Evolutionary conservation across 2,113 vertebrate genomes (phyloP).

Genomic region (Hepsetus odoe): DNA sequence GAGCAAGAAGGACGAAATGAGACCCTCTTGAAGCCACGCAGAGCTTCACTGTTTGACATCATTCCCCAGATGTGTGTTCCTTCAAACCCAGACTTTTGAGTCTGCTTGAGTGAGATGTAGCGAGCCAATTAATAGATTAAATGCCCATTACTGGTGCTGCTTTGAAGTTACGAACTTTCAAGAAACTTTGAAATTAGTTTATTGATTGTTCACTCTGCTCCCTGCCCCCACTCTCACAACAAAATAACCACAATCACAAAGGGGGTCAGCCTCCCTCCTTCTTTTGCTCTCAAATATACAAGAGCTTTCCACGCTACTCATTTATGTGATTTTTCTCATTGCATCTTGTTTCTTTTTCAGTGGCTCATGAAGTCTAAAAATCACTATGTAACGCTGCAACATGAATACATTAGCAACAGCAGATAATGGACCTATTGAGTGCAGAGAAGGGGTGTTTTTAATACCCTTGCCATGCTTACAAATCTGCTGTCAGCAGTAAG

Average conservation of each 20-base stretch:
- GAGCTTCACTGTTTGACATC: constrained; percentile 10
- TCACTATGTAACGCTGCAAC: background rate
- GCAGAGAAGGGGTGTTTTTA: background rate
- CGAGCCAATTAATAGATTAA: constrained; percentile 60
- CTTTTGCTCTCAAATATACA: constrained; percentile 2
- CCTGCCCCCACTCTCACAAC: constrained; percentile 11
- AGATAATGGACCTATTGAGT: constrained; percentile 4
- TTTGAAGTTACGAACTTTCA: constrained; percentile 60
- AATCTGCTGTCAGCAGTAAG: background rate
- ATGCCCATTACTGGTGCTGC: constrained; percentile 51
- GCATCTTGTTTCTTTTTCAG: background rate
- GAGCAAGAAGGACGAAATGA: background rate
- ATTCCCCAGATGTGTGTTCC: constrained; percentile 26
- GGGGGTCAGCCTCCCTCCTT: constrained; percentile 15
- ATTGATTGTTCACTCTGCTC: constrained; percentile 61
- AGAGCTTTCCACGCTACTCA: background rate
- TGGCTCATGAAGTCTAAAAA: background rate
- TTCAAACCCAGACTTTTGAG: constrained; percentile 23
- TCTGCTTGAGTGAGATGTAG: constrained; percentile 48
- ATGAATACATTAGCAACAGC: background rate
- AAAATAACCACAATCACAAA: constrained; percentile 26
- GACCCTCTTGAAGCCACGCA: background rate
- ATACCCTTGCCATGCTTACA: constrained; percentile 1
- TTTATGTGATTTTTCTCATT: constrained; percentile 12
- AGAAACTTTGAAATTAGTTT: constrained; percentile 68